Evolutionary conservation across 2,888 invertebrate genomes (phyloP).

Genomic region (Pandemis heparana): DNA sequence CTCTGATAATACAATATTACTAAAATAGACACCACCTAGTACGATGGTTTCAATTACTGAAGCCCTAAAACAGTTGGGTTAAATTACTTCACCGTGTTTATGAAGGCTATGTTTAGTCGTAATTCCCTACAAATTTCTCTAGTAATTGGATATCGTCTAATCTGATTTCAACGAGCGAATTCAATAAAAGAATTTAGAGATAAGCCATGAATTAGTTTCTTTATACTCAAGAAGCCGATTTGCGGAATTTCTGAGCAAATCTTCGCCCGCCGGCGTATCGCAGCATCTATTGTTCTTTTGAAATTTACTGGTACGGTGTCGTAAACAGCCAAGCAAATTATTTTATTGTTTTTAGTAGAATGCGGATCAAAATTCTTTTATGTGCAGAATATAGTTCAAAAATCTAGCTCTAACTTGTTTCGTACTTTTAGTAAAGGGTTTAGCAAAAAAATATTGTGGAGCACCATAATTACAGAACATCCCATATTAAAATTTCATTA

Average conservation of each 20-base stretch:
- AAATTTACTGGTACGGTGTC: constrained; percentile 31
- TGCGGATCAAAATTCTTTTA: neutral
- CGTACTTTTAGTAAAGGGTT: too few species aligned
- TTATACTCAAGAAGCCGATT: constrained; percentile 21
- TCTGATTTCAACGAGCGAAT: neutral
- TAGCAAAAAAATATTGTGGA: too few species aligned
- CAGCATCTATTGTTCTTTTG: constrained; percentile 33
- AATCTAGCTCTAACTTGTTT: too few species aligned
- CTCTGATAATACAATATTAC: neutral
- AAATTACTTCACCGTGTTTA: neutral
- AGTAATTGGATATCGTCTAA: neutral
- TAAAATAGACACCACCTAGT: too few species aligned
- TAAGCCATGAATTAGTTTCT: constrained; percentile 17
- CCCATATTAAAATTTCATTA: too few species aligned
- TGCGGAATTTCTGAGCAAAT: constrained; percentile 36
- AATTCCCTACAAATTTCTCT: neutral
- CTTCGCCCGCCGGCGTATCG: constrained; percentile 20
- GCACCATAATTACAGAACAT: too few species aligned
- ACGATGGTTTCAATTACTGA: neutral
- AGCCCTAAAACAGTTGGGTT: neutral
- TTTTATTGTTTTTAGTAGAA: neutral
- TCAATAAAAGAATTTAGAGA: constrained; percentile 1
- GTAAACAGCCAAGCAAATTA: constrained; percentile 11
- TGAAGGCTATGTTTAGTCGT: neutral
- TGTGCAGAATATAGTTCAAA: too few species aligned